A percentile compares a stretch with the other conserved stretches of the same genome.
Conservation (phyloP, 2,797 vertebrate species). For the Sparidentex hasta region DNA sequence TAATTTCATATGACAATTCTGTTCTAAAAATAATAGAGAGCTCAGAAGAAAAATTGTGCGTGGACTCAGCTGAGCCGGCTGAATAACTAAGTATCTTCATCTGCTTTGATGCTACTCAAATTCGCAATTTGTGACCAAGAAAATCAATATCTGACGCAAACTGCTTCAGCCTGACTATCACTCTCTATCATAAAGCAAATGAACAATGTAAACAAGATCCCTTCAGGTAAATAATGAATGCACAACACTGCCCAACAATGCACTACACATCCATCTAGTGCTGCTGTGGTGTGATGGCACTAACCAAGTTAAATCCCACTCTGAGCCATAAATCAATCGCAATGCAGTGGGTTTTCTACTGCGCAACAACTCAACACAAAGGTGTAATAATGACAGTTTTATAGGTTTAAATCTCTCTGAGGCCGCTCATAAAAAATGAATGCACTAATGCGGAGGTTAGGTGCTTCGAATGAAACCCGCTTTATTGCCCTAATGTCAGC, state of each 20-base stretch:
- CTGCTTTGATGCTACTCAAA: conserved; percentile 18
- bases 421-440: conserved; percentile 58
- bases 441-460: conserved; percentile 48
- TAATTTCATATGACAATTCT: conserved; percentile 36
- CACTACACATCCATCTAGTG: conserved; percentile 54
- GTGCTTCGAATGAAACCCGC: conserved; percentile 29
- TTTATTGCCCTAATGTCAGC: conserved; percentile 40
- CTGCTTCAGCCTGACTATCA: conserved; percentile 1
- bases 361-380: conserved; percentile 49
- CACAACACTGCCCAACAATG: conserved; percentile 43
- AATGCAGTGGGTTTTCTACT: conserved; percentile 40
- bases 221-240: conserved; percentile 51
- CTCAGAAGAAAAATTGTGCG: not conserved
- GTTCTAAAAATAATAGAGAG: not conserved
- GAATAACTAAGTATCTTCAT: conserved; percentile 14
- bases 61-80: not conserved
- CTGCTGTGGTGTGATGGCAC: conserved; percentile 51
- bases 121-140: conserved; percentile 19
- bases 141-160: conserved; percentile 48
- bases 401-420: conserved; percentile 63
- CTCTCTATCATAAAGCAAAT: conserved; percentile 40
- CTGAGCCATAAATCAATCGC: conserved; percentile 56
- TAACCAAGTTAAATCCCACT: conserved; percentile 64
- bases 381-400: conserved; percentile 62
- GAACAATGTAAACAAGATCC: conserved; percentile 51